Conservation (phyloP, 2,797 vertebrate genomes). For the Gymnothorax reevesii region DNA sequence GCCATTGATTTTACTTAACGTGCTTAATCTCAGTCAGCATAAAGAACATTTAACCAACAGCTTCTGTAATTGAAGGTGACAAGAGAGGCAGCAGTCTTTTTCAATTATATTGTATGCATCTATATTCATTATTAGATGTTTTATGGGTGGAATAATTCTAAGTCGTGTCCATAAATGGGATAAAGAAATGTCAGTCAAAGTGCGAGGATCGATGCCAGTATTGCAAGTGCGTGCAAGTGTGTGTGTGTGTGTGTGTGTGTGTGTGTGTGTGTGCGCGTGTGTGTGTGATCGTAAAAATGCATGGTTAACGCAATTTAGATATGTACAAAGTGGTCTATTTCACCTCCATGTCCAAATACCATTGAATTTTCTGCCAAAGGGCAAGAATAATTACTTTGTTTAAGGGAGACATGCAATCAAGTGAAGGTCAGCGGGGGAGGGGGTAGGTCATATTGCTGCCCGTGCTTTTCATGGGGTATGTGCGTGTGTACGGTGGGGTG, state of each 20-base stretch:
- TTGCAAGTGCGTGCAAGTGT: slow-evolving; percentile 18
- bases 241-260: slow-evolving; percentile 12
- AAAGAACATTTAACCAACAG: slow-evolving; percentile 19
- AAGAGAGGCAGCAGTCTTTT: slow-evolving; percentile 13
- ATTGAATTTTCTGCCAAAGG: slow-evolving; percentile 39
- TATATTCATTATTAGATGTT: neutral
- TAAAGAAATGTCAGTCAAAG: neutral
- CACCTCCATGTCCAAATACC: slow-evolving; percentile 23
- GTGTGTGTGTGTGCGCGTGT: neutral
- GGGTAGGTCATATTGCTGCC: neutral
- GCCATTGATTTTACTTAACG: slow-evolving; percentile 7
- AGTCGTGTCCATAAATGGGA: slow-evolving; percentile 4
- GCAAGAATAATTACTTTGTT: slow-evolving; percentile 39
- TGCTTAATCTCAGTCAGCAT: neutral
- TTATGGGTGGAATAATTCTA: neutral
- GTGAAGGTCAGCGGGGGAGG: slow-evolving; percentile 30
- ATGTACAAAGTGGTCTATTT: slow-evolving; percentile 18
- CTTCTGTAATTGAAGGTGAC: slow-evolving; percentile 11
- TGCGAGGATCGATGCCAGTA: neutral
- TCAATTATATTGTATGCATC: neutral
- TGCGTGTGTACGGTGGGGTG: neutral
- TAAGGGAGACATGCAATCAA: slow-evolving; percentile 35
- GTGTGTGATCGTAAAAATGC: slow-evolving; percentile 1
- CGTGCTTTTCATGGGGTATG: slow-evolving; percentile 3
- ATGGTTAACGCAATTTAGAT: slow-evolving; percentile 19